Conservation (phyloP, 2,113 vertebrate genomes). For the Hippocampus mohnikei region DNA sequence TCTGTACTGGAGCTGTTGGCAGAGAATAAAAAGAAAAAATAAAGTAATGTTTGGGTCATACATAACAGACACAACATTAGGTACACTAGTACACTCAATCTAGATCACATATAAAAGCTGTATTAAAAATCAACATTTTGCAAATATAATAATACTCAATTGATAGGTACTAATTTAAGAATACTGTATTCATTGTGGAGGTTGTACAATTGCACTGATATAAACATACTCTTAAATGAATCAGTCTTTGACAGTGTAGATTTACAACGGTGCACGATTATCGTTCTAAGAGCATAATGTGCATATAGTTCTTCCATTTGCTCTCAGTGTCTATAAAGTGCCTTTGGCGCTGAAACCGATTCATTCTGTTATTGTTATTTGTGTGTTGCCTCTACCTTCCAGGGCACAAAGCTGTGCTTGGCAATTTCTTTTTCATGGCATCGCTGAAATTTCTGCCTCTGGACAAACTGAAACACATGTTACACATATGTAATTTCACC, state of each 20-base stretch:
- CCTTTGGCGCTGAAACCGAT: neutral
- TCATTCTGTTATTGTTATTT: neutral
- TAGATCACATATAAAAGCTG: neutral
- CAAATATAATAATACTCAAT: neutral
- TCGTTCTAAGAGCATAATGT: neutral
- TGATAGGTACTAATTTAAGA: neutral
- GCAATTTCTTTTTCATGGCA: constrained; percentile 56
- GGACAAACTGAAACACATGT: constrained; percentile 61
- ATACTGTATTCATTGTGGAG: neutral
- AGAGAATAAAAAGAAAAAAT: constrained; percentile 21
- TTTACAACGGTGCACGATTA: neutral
- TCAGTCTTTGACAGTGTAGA: neutral
- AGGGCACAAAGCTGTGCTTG: constrained; percentile 40
- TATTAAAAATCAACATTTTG: neutral
- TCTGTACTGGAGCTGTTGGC: constrained; percentile 74
- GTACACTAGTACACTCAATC: neutral
- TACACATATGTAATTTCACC: constrained; percentile 2
- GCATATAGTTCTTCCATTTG: neutral
- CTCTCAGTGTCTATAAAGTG: neutral
- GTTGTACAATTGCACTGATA: neutral
- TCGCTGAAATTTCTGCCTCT: constrained; percentile 44
- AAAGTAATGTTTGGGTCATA: neutral
- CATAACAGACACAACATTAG: neutral
- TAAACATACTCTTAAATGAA: neutral
- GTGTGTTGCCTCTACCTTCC: constrained; percentile 53